Conservation (phyloP, 2,888 invertebrate genomes). For the Trissolcus japonicus region DNA sequence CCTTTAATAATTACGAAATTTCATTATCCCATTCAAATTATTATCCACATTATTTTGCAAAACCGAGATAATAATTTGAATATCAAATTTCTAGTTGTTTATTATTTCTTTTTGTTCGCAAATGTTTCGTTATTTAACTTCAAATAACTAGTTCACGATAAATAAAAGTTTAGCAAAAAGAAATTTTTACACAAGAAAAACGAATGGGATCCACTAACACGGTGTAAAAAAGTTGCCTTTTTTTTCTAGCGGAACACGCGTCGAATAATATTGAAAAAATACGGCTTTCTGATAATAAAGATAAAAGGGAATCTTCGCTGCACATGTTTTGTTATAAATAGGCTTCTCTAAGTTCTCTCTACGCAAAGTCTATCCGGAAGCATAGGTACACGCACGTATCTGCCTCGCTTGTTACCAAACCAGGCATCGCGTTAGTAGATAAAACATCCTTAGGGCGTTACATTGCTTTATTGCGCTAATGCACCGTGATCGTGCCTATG, state of each 20-base stretch:
- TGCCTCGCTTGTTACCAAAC: conserved; percentile 75
- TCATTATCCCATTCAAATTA: no score
- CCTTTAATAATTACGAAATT: no score
- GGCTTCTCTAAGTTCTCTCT: conserved; percentile 58
- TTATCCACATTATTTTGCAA: conserved; percentile 2
- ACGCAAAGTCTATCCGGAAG: conserved; percentile 69
- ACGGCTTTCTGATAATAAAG: conserved; percentile 54
- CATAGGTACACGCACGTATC: conserved; percentile 72
- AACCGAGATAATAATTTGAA: background rate
- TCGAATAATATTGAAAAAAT: conserved; percentile 52
- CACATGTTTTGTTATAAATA: conserved; percentile 57
- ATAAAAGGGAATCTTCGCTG: conserved; percentile 54
- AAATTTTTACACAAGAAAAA: conserved; percentile 18
- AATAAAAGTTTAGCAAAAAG: conserved; percentile 12
- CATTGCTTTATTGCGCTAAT: conserved; percentile 63
- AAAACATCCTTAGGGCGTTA: conserved; percentile 67
- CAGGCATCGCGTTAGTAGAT: conserved; percentile 73
- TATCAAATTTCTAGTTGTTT: no score
- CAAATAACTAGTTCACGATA: conserved; percentile 24
- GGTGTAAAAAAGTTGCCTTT: conserved; percentile 42
- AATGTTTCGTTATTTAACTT: background rate
- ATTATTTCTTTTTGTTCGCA: background rate
- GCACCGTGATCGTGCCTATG: conserved; percentile 63
- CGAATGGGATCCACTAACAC: conserved; percentile 36
- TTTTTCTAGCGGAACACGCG: conserved; percentile 33